phyloP scores from a whole-genome alignment of 2,113 vertebrate species.

The Anser cygnoides region DNA sequence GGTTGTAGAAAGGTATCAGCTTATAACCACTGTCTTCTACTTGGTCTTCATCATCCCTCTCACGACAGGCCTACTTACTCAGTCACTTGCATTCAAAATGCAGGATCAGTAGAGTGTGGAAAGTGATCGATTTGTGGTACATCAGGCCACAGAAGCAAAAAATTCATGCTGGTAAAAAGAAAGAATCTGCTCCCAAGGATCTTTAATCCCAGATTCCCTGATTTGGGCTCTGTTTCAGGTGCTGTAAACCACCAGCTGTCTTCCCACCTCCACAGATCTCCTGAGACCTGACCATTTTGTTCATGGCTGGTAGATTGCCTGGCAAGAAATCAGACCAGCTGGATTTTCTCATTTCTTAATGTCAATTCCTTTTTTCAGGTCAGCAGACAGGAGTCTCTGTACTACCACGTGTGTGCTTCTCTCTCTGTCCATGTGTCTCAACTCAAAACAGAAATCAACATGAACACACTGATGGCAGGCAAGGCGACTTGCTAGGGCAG shows the following conservation, averaged over 20 bases:
- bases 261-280: conserved; percentile 41
- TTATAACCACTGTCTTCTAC: background rate
- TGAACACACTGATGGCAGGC: background rate
- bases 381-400: conserved; percentile 38
- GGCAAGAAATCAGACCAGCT: conserved; percentile 59
- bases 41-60: background rate
- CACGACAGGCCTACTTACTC: background rate
- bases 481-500: background rate
- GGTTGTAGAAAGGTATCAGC: background rate
- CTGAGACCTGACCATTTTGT: conserved; percentile 7
- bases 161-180: background rate
- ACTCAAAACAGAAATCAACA: background rate
- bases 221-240: conserved; percentile 45
- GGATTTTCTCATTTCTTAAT: conserved; percentile 57
- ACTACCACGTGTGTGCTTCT: background rate
- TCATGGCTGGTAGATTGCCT: conserved; percentile 51
- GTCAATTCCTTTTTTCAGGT: conserved; percentile 45
- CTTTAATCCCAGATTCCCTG: background rate
- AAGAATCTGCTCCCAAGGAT: background rate
- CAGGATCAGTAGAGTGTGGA: background rate
- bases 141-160: background rate
- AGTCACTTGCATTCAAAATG: background rate
- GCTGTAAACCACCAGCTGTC: conserved; percentile 48
- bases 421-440: background rate
- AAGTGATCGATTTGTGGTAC: background rate